phyloP scores from a whole-genome alignment of 2,113 vertebrate genomes.

The Rhizomys pruinosus region DNA sequence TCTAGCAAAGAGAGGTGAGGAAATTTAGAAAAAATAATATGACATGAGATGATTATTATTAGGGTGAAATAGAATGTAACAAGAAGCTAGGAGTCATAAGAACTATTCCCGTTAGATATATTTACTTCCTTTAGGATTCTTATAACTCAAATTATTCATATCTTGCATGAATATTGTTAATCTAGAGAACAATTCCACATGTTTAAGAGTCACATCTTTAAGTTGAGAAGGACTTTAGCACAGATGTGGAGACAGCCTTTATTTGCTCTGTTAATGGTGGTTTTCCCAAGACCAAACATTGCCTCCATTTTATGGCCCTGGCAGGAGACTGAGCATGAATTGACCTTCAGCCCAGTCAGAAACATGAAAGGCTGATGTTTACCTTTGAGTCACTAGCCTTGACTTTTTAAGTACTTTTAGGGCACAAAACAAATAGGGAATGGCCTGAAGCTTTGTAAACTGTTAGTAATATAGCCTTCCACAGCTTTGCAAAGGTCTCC shows the following conservation, averaged over 20 bases:
- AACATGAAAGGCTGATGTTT: conserved; percentile 78
- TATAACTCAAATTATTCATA: background rate
- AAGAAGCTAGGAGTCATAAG: background rate
- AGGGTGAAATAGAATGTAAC: background rate
- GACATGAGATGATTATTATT: background rate
- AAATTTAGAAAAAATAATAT: background rate
- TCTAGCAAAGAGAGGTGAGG: background rate
- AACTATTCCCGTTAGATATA: background rate
- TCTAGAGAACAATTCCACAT: background rate
- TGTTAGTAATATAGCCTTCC: background rate
- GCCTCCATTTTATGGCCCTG: conserved; percentile 6
- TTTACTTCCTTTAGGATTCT: background rate
- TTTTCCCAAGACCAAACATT: background rate
- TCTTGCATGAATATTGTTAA: too few relatives aligned
- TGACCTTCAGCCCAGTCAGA: conserved; percentile 62
- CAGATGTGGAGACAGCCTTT: background rate
- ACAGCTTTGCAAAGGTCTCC: background rate
- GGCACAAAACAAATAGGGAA: conserved; percentile 16
- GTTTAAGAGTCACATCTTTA: background rate
- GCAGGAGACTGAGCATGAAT: conserved; percentile 55
- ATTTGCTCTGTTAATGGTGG: background rate
- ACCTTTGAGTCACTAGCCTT: conserved; percentile 67
- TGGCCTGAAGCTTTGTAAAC: background rate
- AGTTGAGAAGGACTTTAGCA: background rate
- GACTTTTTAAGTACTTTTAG: conserved; percentile 60